phyloP scores from a whole-genome alignment of 2,888 invertebrate species.

The Camponotus fellah region DNA sequence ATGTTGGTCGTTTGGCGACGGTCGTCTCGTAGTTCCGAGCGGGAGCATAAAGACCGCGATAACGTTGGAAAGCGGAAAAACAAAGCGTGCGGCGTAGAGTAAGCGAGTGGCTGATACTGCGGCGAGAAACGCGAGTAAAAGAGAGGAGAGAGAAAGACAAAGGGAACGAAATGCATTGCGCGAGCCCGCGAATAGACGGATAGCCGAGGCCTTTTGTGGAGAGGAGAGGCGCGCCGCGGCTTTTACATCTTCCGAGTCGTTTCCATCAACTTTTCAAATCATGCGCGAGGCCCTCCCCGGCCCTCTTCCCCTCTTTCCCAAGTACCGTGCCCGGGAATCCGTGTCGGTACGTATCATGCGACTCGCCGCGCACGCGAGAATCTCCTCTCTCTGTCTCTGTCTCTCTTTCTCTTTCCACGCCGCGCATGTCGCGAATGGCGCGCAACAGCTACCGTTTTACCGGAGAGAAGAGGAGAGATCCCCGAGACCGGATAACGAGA shows the following conservation, averaged over 20 bases:
- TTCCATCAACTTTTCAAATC: constrained; percentile 69
- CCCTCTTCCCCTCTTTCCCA: background rate
- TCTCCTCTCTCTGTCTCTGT: background rate
- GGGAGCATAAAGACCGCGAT: constrained; percentile 50
- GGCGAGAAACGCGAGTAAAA: constrained; percentile 41
- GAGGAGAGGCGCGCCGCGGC: constrained; percentile 69
- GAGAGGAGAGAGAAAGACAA: constrained; percentile 51
- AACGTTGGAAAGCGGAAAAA: constrained; percentile 66
- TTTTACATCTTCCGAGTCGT: constrained; percentile 71
- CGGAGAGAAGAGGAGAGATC: constrained; percentile 41
- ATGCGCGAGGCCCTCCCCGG: constrained; percentile 45
- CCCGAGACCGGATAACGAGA: constrained; percentile 51
- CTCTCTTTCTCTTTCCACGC: background rate
- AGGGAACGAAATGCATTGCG: constrained; percentile 59
- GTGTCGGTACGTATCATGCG: constrained; percentile 55
- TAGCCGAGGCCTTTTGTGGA: constrained; percentile 72
- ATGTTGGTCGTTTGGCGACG: constrained; percentile 15
- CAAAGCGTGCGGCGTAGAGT: constrained; percentile 54
- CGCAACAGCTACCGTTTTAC: constrained; percentile 46
- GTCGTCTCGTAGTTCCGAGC: constrained; percentile 47
- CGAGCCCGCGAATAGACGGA: constrained; percentile 71
- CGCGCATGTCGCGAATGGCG: constrained; percentile 8
- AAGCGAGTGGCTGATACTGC: constrained; percentile 47
- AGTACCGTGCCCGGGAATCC: constrained; percentile 41
- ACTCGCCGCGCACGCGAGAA: constrained; percentile 52